Evolutionary conservation across 2,888 invertebrate species (phyloP).

Genomic region (Epinotia demarniana): DNA sequence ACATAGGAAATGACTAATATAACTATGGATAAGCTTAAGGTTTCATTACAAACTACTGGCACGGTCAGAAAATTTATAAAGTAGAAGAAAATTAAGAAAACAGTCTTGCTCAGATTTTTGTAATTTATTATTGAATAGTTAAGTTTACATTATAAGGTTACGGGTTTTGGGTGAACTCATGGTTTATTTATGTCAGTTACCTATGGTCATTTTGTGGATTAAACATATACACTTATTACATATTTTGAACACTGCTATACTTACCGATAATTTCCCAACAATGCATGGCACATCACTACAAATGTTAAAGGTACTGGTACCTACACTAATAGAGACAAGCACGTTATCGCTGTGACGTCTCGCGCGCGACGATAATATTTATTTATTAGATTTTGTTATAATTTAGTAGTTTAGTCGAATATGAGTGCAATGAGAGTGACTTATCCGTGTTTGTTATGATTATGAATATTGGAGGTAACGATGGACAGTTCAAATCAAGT

Average conservation of each 20-base stretch:
- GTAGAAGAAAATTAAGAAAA: too few species aligned
- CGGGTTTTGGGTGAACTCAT: too few species aligned
- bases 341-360: background rate
- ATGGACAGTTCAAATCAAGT: background rate
- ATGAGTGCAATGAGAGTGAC: background rate
- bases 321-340: constrained; percentile 12
- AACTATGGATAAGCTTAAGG: too few species aligned
- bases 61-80: too few species aligned
- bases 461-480: too few species aligned
- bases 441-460: background rate
- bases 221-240: background rate
- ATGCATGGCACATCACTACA: constrained; percentile 6
- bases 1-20: too few species aligned
- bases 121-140: too few species aligned
- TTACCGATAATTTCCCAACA: constrained; percentile 1
- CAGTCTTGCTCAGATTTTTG: too few species aligned
- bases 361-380: background rate
- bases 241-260: background rate
- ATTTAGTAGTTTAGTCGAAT: background rate
- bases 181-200: too few species aligned
- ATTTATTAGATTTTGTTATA: background rate
- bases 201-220: background rate
- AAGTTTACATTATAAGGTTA: too few species aligned
- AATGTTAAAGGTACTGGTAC: background rate
- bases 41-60: too few species aligned